These are phyloP conservation scores for Carlito syrichta DNA, from an alignment of 2,113 vertebrate genomes.

Conservation along the genomic window DNA sequence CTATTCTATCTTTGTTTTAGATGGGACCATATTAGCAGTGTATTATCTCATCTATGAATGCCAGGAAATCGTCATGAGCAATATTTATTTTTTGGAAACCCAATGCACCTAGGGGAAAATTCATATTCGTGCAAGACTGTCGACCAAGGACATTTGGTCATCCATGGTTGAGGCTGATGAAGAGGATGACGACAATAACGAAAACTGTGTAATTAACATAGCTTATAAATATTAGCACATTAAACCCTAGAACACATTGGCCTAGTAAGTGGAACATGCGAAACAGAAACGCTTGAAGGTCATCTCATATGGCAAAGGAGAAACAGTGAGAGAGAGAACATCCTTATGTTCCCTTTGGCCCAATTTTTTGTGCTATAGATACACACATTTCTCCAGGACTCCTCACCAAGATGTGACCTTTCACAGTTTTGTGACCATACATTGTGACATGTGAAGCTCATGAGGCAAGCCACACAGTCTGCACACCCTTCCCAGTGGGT, in stretches of 20 bases:
- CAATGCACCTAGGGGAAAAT: not conserved
- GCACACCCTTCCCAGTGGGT: not conserved
- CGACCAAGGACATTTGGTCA: not conserved
- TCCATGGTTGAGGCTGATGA: not conserved
- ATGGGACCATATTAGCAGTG: not conserved
- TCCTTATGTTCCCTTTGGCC: not conserved
- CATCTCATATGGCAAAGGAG: not conserved
- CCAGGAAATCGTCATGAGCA: not conserved
- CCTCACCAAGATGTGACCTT: not conserved
- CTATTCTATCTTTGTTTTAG: not conserved
- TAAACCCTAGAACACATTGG: not conserved
- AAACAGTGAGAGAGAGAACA: not conserved
- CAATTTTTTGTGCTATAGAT: not conserved
- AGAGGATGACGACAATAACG: not conserved
- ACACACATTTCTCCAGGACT: not conserved
- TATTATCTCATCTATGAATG: not conserved
- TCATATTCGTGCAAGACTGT: not conserved
- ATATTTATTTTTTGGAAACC: constrained; percentile 7
- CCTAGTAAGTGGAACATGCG: not conserved
- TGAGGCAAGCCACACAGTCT: not conserved
- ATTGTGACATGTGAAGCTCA: not conserved
- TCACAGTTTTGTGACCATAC: not conserved
- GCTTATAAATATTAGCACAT: not conserved
- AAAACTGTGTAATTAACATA: not conserved
- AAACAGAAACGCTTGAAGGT: not conserved